Conservation (phyloP, 1,140 invertebrate genomes). For the Apis mellifera region DNA sequence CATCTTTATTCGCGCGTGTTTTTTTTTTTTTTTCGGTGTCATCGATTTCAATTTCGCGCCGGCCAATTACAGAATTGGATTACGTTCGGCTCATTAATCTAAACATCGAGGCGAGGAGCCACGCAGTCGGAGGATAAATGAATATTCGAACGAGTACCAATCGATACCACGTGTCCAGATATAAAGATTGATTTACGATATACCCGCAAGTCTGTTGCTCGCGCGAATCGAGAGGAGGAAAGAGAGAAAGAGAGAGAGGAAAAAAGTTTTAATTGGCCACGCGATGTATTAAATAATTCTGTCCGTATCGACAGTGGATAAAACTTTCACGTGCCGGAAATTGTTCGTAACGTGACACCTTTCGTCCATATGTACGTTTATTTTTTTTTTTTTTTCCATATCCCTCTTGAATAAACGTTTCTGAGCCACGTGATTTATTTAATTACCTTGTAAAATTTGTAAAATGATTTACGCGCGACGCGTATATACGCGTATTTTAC, state of each 20-base stretch:
- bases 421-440: not conserved
- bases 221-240: not conserved
- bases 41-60: constrained; percentile 1
- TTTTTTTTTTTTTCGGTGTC: constrained; percentile 43
- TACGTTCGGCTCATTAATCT: constrained; percentile 46
- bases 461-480: not conserved
- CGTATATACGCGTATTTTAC: not conserved
- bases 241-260: no score
- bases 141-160: constrained; percentile 32
- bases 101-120: constrained; percentile 29
- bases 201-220: constrained; percentile 3
- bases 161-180: constrained; percentile 1
- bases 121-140: constrained; percentile 37
- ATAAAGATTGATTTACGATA: constrained; percentile 65
- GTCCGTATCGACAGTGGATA: not conserved
- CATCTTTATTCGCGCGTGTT: constrained; percentile 24
- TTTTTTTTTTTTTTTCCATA: not conserved
- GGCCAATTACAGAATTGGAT: constrained; percentile 43
- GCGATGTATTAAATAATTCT: constrained; percentile 44
- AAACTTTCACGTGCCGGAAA: not conserved
- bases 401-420: no score
- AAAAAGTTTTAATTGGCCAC: constrained; percentile 66
- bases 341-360: not conserved
- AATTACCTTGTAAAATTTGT: not conserved
- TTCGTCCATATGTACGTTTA: not conserved